A percentile compares a stretch with the other conserved stretches of the same genome.
Evolutionary conservation across 2,888 invertebrate genomes (phyloP).

Genomic region (Caenorhabditis macrosperma): DNA sequence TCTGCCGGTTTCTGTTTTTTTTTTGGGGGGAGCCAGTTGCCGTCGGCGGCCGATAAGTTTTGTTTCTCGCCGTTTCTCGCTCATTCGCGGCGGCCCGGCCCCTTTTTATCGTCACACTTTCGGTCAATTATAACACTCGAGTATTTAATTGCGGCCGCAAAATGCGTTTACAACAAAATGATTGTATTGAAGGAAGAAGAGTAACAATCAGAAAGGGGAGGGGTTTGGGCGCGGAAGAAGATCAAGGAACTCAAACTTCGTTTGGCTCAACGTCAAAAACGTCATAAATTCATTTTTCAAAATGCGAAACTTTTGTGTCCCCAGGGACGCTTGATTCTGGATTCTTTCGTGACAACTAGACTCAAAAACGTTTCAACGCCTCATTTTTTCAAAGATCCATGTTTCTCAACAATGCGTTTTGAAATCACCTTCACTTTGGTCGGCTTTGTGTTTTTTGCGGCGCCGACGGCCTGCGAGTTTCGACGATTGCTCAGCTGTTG

Average conservation of each 20-base stretch:
- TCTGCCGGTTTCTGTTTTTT: conserved; percentile 11
- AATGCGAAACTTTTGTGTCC: not conserved
- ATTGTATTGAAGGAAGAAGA: not conserved
- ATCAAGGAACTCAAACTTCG: no score
- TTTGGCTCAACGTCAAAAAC: no score
- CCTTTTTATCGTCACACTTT: not conserved
- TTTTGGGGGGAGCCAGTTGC: not conserved
- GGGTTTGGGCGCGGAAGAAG: no score
- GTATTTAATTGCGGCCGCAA: not conserved
- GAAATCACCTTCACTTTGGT: conserved; percentile 47
- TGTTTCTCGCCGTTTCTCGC: conserved; percentile 2
- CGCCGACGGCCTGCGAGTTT: conserved; percentile 57
- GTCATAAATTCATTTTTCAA: not conserved
- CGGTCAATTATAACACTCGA: not conserved
- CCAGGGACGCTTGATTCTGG: not conserved
- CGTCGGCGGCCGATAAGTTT: not conserved
- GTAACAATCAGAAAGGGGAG: not conserved
- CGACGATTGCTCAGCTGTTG: conserved; percentile 66
- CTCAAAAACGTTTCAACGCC: no score
- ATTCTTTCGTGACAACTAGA: not conserved
- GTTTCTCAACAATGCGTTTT: not conserved
- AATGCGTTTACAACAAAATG: not conserved
- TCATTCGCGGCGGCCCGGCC: not conserved
- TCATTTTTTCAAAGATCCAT: no score
- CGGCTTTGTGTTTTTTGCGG: conserved; percentile 43